These are phyloP conservation scores for Xanthostigma xanthostigma DNA, from an alignment of 2,888 invertebrate species.

Conservation along the genomic window DNA sequence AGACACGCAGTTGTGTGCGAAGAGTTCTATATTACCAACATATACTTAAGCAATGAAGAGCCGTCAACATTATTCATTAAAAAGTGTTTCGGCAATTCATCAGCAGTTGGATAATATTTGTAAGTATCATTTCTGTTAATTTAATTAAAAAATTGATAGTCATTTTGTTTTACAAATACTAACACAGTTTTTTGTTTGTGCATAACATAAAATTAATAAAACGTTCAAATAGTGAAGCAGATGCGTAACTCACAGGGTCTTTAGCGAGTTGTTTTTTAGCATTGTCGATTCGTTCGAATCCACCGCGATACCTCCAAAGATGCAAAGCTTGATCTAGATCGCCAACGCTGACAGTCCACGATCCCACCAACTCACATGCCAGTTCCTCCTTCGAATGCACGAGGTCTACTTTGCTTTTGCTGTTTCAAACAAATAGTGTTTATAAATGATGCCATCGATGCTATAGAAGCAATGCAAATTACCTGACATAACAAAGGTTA, in stretches of 20 bases:
- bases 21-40: too few relatives aligned
- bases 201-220: too few relatives aligned
- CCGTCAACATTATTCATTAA: too few relatives aligned
- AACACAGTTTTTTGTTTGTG: too few relatives aligned
- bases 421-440: conserved; percentile 25
- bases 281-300: conserved; percentile 74
- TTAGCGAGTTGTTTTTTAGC: conserved; percentile 52
- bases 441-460: conserved; percentile 14
- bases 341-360: conserved; percentile 92
- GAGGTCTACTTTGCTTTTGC: conserved; percentile 63
- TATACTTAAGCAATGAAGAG: too few relatives aligned
- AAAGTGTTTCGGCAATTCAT: too few relatives aligned
- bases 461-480: conserved; percentile 1
- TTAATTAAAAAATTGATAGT: too few relatives aligned
- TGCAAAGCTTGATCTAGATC: conserved; percentile 96
- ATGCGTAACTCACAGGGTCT: conserved; percentile 40
- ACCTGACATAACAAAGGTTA: neutral
- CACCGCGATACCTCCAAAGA: conserved; percentile 89
- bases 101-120: too few relatives aligned
- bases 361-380: conserved; percentile 78
- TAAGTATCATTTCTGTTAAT: too few relatives aligned
- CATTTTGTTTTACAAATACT: too few relatives aligned
- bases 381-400: conserved; percentile 59
- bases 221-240: too few relatives aligned
- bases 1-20: too few relatives aligned